Conservation (phyloP, 2,797 vertebrate species). For the Peromyscus melanophrys region DNA sequence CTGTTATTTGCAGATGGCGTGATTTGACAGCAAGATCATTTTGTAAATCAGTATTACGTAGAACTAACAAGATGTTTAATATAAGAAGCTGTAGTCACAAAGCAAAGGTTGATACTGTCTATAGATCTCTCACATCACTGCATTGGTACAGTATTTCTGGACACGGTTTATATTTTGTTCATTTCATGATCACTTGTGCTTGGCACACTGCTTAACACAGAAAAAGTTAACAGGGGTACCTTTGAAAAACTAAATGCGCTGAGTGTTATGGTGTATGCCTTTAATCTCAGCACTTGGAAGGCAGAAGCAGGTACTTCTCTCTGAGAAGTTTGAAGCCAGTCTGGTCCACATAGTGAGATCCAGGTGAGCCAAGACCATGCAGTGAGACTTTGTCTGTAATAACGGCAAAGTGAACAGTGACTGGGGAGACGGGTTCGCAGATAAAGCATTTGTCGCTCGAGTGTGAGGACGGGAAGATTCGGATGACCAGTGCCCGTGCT, state of each 20-base stretch:
- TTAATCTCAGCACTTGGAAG: not conserved
- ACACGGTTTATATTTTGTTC: not conserved
- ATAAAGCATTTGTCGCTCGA: not conserved
- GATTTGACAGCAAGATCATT: constrained; percentile 10
- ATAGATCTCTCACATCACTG: not conserved
- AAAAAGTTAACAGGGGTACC: not conserved
- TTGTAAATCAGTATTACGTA: constrained; percentile 51
- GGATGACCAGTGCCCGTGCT: too few species aligned
- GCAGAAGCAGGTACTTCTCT: not conserved
- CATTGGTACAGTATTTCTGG: not conserved
- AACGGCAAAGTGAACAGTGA: not conserved
- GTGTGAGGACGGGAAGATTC: not conserved
- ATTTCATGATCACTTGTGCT: not conserved
- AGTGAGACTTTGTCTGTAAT: not conserved
- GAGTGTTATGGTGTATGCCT: not conserved
- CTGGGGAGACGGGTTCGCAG: not conserved
- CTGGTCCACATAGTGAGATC: not conserved
- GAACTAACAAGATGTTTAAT: constrained; percentile 45
- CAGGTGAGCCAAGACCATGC: not conserved
- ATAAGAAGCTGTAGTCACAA: not conserved
- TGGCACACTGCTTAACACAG: not conserved
- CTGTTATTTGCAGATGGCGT: not conserved
- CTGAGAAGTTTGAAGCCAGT: not conserved
- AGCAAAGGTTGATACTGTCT: not conserved
- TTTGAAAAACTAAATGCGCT: not conserved